Base-by-base conservation (phyloP, 2,113 vertebrate species). In the Steatornis caripensis region DNA sequence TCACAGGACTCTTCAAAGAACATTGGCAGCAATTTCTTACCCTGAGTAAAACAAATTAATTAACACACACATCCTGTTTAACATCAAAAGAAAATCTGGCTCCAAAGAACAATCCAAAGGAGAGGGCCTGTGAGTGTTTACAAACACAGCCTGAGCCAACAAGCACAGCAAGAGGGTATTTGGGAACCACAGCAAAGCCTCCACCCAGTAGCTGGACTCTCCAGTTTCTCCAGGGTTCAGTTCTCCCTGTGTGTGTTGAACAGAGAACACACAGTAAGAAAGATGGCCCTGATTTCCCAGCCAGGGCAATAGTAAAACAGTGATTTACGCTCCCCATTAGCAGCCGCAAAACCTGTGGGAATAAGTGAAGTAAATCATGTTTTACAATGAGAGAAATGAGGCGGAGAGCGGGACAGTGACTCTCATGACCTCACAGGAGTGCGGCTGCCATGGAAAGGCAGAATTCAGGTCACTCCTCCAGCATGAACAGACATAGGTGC, bases 21-120 rank as follows among this genome's bases (percentile, higher is more conserved):
- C 79, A 92, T 27, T 94, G 92, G 93, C 92, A 93, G 87, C 78
- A 77, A 89, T 93, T 89, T 91, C 93, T 68, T 93, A 96, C 49
- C 53, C 61, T 22, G 46, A 90, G 53, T 85, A 91, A 87, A 96
- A 96, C 66, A 88, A 97, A 97, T 97, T 81, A 97, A 95, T 97
- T 94, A 92, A 76, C 87, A 90, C 74, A 94, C 54, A 90, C 82
- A 96, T 97, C 95, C 96, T 96, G 93, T 91, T 97, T 77, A 78
- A 95, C 90, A 92, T 97, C 84, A 96, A 96, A 97, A 82, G 93
- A 91, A 91, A 92, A 95, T 74, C 89, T 91, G 81, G 84, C 87
- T 97, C 82, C 84, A 64, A 87, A 77, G 79, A 91, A 78, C 90
- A 95, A 87, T 91, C 75, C 53, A 79, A 95, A 85, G 64, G 65